Evolutionary conservation across 2,797 vertebrate genomes (phyloP), one percentile per base, ranked within the genome.

Genomic region (Champsocephalus gunnari): DNA sequence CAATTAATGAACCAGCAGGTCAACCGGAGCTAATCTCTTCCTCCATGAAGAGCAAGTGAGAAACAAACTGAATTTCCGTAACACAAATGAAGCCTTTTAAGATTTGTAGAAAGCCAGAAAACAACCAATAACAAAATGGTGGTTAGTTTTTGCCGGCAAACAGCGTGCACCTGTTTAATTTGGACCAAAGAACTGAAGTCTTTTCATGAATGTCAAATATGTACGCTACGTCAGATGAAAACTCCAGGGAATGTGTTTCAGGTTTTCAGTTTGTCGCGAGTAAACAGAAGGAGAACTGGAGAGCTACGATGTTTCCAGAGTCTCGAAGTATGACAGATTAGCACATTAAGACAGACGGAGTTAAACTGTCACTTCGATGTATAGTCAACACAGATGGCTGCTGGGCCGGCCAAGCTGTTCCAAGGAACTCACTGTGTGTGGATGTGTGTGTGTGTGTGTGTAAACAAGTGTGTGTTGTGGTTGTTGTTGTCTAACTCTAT

Each of bases 321-420:
- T 57, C 60, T 57, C 8, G 19, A 49, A 62, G 45, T 53, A 70
- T 49, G 79, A 66, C 75, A 66, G 80, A 87, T 73, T 73, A 82
- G 28, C 75, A 83, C 80, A 76, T 78, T 71, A 44, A 79, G 74
- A 56, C 65, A 41, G 65, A 64, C 74, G 5, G 66, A 84, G 75
- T 71, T 80, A 71, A 80, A 81, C 81, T 79, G 82, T 79, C 82
- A 66, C 57, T 74, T 80, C 61, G 63, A 85, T 62, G 75, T 83
- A 82, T 70, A 79, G 73, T 83, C 80, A 86, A 85, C 86, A 88
- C 88, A 85, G 86, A 87, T 83, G 88, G 84, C 83, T 21, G 48
- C 79, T 32, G 79, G 66, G 68, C 66, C 12, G 11, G 45, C 67
- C 83, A 81, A 84, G 84, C 88, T 85, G 75, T 70, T 86, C 73